Percentiles rank a stretch among this genome's conserved stretches.
Evolutionary conservation across 2,113 vertebrate genomes (phyloP).

Genomic region (Elgaria multicarinata): DNA sequence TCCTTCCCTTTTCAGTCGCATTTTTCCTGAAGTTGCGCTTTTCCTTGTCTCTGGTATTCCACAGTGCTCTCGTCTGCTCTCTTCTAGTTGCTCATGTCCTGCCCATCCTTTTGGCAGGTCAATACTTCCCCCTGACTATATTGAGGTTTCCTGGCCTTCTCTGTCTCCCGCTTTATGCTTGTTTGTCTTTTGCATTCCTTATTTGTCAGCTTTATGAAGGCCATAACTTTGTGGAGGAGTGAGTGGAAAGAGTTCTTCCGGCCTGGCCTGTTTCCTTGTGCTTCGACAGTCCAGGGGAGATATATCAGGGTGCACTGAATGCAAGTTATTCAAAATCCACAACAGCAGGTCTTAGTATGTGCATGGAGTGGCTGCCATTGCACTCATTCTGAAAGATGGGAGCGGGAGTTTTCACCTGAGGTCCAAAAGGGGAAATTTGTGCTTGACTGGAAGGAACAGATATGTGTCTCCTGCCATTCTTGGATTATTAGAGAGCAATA

Average conservation of each 20-base stretch:
- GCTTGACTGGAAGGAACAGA: not conserved
- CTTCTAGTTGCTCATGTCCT: not conserved
- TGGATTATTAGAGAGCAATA: not conserved
- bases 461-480: not conserved
- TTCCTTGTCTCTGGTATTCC: not conserved
- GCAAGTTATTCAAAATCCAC: not conserved
- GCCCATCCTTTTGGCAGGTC: not conserved
- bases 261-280: not conserved
- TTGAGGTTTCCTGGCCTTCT: not conserved
- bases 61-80: not conserved
- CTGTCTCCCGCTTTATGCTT: not conserved
- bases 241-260: not conserved
- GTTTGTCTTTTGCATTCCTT: not conserved
- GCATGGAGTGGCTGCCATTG: not conserved
- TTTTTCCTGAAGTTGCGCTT: not conserved
- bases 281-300: not conserved
- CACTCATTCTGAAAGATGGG: not conserved
- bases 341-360: not conserved
- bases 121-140: not conserved
- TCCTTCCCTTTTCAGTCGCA: not conserved
- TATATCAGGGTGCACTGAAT: not conserved
- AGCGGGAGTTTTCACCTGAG: not conserved
- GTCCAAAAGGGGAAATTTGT: not conserved
- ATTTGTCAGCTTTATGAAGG: not conserved
- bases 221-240: not conserved